These are phyloP conservation scores for Phortica magna DNA, from an alignment of 2,888 invertebrate genomes.

Conservation along the genomic window DNA sequence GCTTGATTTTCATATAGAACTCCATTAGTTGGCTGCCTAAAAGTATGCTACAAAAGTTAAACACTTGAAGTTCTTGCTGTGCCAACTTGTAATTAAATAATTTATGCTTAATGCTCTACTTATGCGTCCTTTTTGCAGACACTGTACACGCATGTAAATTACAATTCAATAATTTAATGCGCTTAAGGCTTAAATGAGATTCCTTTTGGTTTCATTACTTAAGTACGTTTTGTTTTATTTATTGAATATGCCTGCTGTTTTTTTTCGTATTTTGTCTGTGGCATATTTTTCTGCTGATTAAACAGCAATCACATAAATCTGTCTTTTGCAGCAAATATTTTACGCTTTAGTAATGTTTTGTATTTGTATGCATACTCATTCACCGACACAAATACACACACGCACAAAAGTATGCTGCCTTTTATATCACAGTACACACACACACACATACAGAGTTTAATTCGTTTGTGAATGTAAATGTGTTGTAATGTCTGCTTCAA, in stretches of 20 bases:
- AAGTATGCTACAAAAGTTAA: no score
- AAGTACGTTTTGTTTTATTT: neutral
- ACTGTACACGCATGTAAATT: no score
- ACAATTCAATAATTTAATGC: neutral
- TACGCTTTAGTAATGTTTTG: constrained; percentile 10
- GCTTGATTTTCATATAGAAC: no score
- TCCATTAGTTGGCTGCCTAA: no score
- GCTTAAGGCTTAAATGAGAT: neutral
- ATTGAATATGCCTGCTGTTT: neutral
- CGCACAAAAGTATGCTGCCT: neutral
- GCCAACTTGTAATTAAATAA: no score
- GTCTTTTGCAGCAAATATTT: constrained; percentile 32
- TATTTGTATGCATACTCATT: neutral
- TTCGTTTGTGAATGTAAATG: constrained; percentile 6
- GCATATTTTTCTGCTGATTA: constrained; percentile 32
- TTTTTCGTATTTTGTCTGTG: neutral
- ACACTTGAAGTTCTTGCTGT: no score
- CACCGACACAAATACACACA: no score
- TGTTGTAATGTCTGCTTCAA: constrained; percentile 4
- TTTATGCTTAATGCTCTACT: no score
- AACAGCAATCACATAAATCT: constrained; percentile 32
- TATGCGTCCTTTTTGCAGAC: no score
- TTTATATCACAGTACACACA: neutral
- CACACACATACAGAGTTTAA: neutral
- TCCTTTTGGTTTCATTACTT: neutral